phyloP scores from a whole-genome alignment of 2,797 vertebrate species.

The Enteromius radiatus region DNA sequence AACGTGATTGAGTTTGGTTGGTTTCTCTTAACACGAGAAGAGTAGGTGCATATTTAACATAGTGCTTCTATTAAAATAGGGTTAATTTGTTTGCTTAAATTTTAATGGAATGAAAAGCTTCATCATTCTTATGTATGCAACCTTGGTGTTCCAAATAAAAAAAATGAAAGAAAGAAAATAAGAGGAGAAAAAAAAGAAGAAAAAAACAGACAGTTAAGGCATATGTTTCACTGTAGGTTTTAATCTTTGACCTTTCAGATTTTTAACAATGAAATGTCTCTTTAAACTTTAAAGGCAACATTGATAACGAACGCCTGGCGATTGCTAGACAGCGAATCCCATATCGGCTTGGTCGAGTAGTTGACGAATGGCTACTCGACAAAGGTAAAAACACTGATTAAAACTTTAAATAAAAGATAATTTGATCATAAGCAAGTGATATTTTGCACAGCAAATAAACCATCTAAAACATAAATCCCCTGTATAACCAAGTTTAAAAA shows the following conservation, averaged over 20 bases:
- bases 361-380: constrained; percentile 99
- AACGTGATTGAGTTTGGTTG: constrained; percentile 89
- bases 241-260: constrained; percentile 99
- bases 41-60: constrained; percentile 76
- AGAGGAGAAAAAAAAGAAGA: constrained; percentile 56
- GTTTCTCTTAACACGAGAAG: constrained; percentile 87
- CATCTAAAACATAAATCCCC: constrained; percentile 99
- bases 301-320: constrained; percentile 99
- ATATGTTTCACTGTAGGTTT: constrained; percentile 94
- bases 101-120: constrained; percentile 93
- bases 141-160: constrained; percentile 86
- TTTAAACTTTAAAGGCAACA: constrained; percentile 99
- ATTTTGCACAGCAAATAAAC: constrained; percentile 99
- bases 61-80: constrained; percentile 85
- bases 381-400: constrained; percentile 99
- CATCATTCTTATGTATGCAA: constrained; percentile 95
- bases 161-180: constrained; percentile 74
- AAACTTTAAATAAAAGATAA: constrained; percentile 98
- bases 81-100: constrained; percentile 97
- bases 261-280: constrained; percentile 99
- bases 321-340: constrained; percentile 99
- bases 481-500: constrained; percentile 96
- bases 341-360: constrained; percentile 99
- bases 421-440: constrained; percentile 97
- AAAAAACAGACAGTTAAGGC: constrained; percentile 88